phyloP scores from a whole-genome alignment of 2,797 vertebrate genomes.

The Steatocranus sp. region DNA sequence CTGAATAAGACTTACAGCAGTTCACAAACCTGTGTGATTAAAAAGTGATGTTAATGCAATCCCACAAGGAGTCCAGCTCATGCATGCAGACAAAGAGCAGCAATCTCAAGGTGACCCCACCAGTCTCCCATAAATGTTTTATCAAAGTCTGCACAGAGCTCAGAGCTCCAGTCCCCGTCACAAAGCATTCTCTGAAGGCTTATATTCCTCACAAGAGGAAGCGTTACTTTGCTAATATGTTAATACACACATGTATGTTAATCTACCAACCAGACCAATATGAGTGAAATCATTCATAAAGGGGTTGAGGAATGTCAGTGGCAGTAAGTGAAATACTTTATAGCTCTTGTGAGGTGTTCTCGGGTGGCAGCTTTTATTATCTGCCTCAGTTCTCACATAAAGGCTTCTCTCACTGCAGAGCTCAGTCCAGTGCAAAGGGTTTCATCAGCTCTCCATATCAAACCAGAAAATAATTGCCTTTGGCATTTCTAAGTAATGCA shows the following conservation, averaged over 20 bases:
- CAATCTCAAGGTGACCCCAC: slow-evolving; percentile 53
- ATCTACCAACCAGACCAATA: not conserved
- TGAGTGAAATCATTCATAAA: not conserved
- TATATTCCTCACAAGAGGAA: not conserved
- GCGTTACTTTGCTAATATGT: not conserved
- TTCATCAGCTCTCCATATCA: slow-evolving; percentile 22
- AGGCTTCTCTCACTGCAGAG: slow-evolving; percentile 20
- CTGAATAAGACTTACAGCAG: not conserved
- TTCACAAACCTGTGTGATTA: slow-evolving; percentile 30
- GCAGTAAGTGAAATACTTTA: not conserved
- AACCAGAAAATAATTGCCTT: slow-evolving; percentile 41
- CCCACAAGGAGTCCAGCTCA: not conserved
- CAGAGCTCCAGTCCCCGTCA: slow-evolving; percentile 15
- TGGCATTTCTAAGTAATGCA: slow-evolving; percentile 57
- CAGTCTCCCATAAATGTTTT: slow-evolving; percentile 58
- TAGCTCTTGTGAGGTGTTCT: not conserved
- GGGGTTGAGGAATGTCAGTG: not conserved
- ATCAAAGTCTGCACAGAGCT: slow-evolving; percentile 8
- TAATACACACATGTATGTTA: not conserved
- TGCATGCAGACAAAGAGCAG: slow-evolving; percentile 3
- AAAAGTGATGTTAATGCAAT: slow-evolving; percentile 51
- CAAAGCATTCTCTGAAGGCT: slow-evolving; percentile 7
- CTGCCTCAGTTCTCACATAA: slow-evolving; percentile 34
- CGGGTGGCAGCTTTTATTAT: slow-evolving; percentile 37
- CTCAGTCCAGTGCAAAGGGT: slow-evolving; percentile 28